phyloP scores from a whole-genome alignment of 2,888 invertebrate genomes.

The Agonopterix alstromeriana region DNA sequence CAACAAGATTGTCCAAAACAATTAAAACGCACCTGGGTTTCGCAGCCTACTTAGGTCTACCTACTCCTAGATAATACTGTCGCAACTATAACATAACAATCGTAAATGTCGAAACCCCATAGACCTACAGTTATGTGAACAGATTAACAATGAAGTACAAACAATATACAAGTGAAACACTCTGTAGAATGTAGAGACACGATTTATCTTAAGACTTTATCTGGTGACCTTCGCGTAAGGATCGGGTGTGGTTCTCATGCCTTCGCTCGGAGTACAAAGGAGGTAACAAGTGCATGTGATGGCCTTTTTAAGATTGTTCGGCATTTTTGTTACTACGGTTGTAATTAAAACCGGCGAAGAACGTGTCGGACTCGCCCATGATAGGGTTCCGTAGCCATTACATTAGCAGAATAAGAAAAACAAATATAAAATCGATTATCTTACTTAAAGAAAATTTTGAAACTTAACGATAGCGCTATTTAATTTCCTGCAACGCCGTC shows the following conservation, averaged over 20 bases:
- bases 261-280: conserved; percentile 32
- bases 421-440: too few species aligned
- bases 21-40: not conserved
- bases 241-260: conserved; percentile 40
- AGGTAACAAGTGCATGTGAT: conserved; percentile 21
- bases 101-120: conserved; percentile 40
- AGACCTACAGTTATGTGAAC: conserved; percentile 56
- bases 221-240: conserved; percentile 20
- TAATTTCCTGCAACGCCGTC: too few species aligned
- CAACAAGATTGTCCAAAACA: too few species aligned
- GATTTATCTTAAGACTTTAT: conserved; percentile 16
- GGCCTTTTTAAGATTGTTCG: conserved; percentile 11
- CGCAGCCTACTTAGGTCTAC: not conserved
- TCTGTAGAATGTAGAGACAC: conserved; percentile 2
- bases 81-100: conserved; percentile 47
- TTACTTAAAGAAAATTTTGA: too few species aligned
- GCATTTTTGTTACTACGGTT: not conserved
- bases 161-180: conserved; percentile 38
- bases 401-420: too few species aligned
- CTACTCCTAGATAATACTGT: conserved; percentile 2
- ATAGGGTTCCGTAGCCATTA: too few species aligned
- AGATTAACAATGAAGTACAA: conserved; percentile 40
- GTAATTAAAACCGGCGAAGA: too few species aligned
- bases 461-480: too few species aligned
- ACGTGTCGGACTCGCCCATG: too few species aligned